Conservation (phyloP, 2,797 vertebrate genomes). For the Acrossocheilus wenchowensis region DNA sequence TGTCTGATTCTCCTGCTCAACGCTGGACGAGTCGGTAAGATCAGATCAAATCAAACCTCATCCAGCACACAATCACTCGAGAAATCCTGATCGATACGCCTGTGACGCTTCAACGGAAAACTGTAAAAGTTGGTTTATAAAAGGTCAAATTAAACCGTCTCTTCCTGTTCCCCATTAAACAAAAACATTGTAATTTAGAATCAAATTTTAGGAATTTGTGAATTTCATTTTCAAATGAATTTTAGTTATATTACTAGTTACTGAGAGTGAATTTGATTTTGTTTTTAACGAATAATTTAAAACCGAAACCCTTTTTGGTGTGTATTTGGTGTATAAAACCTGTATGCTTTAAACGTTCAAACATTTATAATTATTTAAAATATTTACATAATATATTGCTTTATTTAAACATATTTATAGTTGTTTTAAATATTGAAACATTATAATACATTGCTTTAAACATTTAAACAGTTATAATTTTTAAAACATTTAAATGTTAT, state of each 20-base stretch:
- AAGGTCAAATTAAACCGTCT: neutral
- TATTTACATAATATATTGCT: neutral
- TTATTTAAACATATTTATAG: neutral
- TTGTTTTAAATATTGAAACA: neutral
- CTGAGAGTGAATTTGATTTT: neutral
- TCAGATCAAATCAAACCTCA: neutral
- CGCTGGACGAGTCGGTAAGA: conserved; percentile 59
- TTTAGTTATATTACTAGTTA: neutral
- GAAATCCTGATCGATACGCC: neutral
- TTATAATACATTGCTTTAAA: neutral
- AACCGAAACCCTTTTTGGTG: neutral
- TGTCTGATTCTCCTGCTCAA: conserved; percentile 48
- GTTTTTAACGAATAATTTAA: neutral
- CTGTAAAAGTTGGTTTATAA: neutral
- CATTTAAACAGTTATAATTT: neutral
- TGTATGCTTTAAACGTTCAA: neutral
- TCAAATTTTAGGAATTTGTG: no score
- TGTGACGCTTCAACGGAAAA: neutral
- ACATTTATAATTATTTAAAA: neutral
- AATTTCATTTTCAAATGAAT: neutral
- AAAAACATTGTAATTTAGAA: no score
- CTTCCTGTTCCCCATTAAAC: neutral
- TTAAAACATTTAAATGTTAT: neutral
- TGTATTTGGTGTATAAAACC: neutral
- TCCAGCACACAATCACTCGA: neutral